A percentile compares a stretch with the other conserved stretches of the same genome.
Evolutionary conservation across 1,140 invertebrate species (phyloP).

Genomic region (Bombus ignitus): DNA sequence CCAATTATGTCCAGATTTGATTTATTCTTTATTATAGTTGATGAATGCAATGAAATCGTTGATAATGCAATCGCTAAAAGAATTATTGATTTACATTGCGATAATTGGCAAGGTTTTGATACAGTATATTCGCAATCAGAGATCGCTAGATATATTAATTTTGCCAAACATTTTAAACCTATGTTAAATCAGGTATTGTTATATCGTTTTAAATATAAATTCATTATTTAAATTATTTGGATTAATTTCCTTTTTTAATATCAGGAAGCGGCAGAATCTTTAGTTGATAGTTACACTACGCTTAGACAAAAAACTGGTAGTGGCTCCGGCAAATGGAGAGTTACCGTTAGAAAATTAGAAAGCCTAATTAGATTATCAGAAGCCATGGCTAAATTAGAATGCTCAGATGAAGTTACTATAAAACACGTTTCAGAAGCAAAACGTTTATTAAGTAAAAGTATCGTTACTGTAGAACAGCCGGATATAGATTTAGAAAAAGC

Average conservation of each 20-base stretch:
- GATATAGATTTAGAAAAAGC: slow-evolving; percentile 97
- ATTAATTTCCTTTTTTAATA: slow-evolving; percentile 8
- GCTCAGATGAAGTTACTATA: slow-evolving; percentile 92
- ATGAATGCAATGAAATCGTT: slow-evolving; percentile 96
- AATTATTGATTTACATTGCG: slow-evolving; percentile 97
- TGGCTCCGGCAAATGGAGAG: slow-evolving; percentile 92
- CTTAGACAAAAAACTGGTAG: slow-evolving; percentile 92
- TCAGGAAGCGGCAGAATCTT: slow-evolving; percentile 90
- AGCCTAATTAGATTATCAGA: slow-evolving; percentile 98
- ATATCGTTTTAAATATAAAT: neutral
- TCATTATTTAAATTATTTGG: neutral
- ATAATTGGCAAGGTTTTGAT: slow-evolving; percentile 89
- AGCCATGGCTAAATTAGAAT: slow-evolving; percentile 97
- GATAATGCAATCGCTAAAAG: slow-evolving; percentile 98
- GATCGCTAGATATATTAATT: slow-evolving; percentile 96
- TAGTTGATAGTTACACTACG: slow-evolving; percentile 95
- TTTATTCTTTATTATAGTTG: slow-evolving; percentile 98
- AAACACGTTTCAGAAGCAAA: slow-evolving; percentile 96
- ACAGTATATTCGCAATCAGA: slow-evolving; percentile 93
- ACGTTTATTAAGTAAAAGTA: slow-evolving; percentile 98
- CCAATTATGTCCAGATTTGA: slow-evolving; percentile 99
- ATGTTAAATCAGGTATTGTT: slow-evolving; percentile 86
- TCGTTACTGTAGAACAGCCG: slow-evolving; percentile 98
- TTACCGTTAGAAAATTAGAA: slow-evolving; percentile 99
- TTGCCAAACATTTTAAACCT: slow-evolving; percentile 98